Base-by-base conservation (phyloP, 2,797 vertebrate species). In the Acipenser ruthenus region DNA sequence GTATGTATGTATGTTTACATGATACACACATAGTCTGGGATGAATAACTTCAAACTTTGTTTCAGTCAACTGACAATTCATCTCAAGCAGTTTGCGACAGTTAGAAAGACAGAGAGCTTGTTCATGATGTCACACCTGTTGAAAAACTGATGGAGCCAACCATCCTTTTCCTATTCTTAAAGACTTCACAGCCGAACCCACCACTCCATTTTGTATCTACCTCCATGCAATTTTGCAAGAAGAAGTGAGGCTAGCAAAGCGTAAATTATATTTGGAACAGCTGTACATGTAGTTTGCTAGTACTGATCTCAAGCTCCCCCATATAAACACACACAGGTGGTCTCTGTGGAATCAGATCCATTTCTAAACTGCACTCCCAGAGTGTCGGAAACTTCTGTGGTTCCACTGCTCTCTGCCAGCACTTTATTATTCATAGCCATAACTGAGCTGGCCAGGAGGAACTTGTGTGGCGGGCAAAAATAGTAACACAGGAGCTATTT, bases 401-500 rank as follows among this genome's bases (percentile, higher is more conserved):
- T 78, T 79, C 79, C 77, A 76, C 68, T 74, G 9, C 51, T 63
- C 65, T 12, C 59, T 74, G 73, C 75, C 73, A 75, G 66, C 52
- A 50, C 65, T 59, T 50, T 6, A 58, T n/a, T 50, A 48, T 37
- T 37, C 23, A 62, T 37, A 55, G 56, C 50, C 56, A 48, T 56
- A 10, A 58, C 37, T 61, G 56, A 0, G n/a, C 55, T 1, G 4
- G 65, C 59, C 63, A 8, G 10, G 23, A 37, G 37, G 13, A n/a
- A 13, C 60, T 62, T 62, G 49, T 52, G 49, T 64, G 61, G 37
- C 37, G 49, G 49, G 8, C 72, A 69, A 68, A 72, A 81, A 81
- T 81, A 78, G 75, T 61, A 63, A 63, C 37, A 3, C 55, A 53
- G 56, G 10, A 63, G 60, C 76, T 81, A 79, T 81, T 81, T 77